Base-by-base conservation (phyloP, 2,113 vertebrate species). In the Canis aureus region DNA sequence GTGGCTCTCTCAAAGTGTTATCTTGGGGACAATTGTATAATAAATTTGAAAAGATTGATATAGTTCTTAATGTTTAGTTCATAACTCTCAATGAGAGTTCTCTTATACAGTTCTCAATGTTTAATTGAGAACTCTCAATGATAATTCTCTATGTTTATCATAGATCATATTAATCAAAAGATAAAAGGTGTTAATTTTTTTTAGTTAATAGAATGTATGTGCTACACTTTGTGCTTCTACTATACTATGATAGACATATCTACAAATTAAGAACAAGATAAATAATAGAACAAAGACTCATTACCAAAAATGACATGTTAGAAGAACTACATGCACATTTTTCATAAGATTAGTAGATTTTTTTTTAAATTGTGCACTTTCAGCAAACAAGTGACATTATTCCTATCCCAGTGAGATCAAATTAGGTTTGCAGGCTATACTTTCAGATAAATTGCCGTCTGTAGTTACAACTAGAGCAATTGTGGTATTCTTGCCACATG, bases 381-480 rank as follows among this genome's bases (percentile, higher is more conserved):
- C 10, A 73, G 60, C 4, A 25, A 94, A 92, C 66, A 89, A 73
- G 3, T 29, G 64, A 15, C 23, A 69, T 4, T 17, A 2, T 59
- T 60, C 13, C 29, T 11, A 59, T 9, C 6, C 17, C 22, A 23
- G 64, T 17, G 20, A 43, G 22, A 19, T 69, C 3, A 38, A 43
- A 16, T 67, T n/a, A 25, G 17, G 7, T 38, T 62, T 29, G 1
- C 0, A n/a, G 19, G 12, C 11, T 29, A 7, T 15, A 51, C 0
- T 27, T 8, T 43, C 35, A 81, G 49, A 12, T 25, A 85, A n/a
- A 2, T 22, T 15, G 29, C 3, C 2, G 23, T 91, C 15, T 62
- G 51, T 51, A 7, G 9, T 29, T 64, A 84, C 49, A 55, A 11
- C 22, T 27, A 4, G 25, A 5, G 3, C 11, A 81, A 25, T 0